Percentiles rank a stretch among this genome's conserved stretches.
Conservation (phyloP, 2,797 vertebrate genomes). For the Rousettus madagascariensis region DNA sequence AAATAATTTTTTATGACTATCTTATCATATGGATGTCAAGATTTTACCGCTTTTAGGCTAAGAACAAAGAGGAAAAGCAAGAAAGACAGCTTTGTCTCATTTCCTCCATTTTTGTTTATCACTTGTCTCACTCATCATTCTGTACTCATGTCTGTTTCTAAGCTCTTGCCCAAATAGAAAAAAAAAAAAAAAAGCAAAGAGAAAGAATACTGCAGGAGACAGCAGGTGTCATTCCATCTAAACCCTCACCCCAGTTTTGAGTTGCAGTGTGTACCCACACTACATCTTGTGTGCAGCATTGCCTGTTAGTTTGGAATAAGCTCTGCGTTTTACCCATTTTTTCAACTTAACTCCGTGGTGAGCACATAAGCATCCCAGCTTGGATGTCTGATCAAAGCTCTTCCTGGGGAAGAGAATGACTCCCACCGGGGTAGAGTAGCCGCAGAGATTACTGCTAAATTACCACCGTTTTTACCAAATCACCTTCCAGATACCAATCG, state of each 20-base stretch:
- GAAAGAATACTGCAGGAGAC: not conserved
- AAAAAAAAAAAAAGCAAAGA: not conserved
- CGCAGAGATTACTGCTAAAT: slow-evolving; percentile 61
- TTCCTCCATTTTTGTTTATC: slow-evolving; percentile 12
- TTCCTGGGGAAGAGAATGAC: slow-evolving; percentile 55
- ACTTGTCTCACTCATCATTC: slow-evolving; percentile 4
- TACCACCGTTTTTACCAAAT: slow-evolving; percentile 67
- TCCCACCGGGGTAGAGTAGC: slow-evolving; percentile 64
- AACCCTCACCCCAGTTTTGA: not conserved
- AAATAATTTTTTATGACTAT: not conserved
- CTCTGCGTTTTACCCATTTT: slow-evolving; percentile 70
- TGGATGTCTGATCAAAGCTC: slow-evolving; percentile 72
- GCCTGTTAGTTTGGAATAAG: slow-evolving; percentile 47
- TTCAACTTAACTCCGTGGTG: slow-evolving; percentile 75
- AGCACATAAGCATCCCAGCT: slow-evolving; percentile 61
- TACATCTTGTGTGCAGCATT: not conserved
- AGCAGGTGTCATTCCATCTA: slow-evolving; percentile 16
- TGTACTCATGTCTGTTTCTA: not conserved
- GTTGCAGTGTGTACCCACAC: not conserved
- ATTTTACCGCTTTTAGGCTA: not conserved
- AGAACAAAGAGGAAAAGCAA: not conserved
- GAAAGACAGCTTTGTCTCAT: not conserved
- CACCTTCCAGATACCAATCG: slow-evolving; percentile 61
- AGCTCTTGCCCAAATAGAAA: not conserved
- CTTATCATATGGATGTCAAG: not conserved